A percentile compares a stretch with the other conserved stretches of the same genome.
Evolutionary conservation across 2,797 vertebrate species (phyloP).

Genomic region (Peromyscus melanophrys): DNA sequence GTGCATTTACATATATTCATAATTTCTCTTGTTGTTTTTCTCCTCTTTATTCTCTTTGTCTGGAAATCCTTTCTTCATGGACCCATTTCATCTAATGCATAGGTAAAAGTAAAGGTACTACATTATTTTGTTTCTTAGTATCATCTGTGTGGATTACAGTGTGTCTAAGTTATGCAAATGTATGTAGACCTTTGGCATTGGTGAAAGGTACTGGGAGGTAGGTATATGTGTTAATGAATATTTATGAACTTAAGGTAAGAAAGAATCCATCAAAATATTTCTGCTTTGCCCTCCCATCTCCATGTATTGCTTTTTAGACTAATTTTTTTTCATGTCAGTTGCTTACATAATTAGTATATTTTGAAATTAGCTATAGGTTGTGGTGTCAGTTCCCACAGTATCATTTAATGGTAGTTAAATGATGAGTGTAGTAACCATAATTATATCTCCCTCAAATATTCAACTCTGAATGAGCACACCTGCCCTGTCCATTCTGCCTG

Average conservation of each 20-base stretch:
- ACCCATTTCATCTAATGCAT: constrained; percentile 98
- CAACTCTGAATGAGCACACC: constrained; percentile 65
- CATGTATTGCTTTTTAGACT: constrained; percentile 67
- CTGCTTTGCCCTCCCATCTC: background rate
- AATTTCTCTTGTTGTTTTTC: constrained; percentile 96
- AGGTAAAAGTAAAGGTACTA: constrained; percentile 99
- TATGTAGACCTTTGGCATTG: constrained; percentile 84
- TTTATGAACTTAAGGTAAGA: constrained; percentile 88
- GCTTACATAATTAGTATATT: constrained; percentile 74
- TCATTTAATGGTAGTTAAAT: constrained; percentile 72
- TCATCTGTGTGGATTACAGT: constrained; percentile 85
- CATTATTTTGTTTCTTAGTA: constrained; percentile 90
- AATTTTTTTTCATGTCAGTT: constrained; percentile 64
- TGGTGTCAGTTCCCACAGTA: constrained; percentile 80
- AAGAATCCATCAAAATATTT: constrained; percentile 68
- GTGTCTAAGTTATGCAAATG: constrained; percentile 85
- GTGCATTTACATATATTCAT: constrained; percentile 91
- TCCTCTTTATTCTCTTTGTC: constrained; percentile 94
- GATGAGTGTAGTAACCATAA: constrained; percentile 59
- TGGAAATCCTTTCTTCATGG: constrained; percentile 99
- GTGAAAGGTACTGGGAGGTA: constrained; percentile 84
- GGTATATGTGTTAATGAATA: constrained; percentile 86
- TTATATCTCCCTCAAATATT: constrained; percentile 37
- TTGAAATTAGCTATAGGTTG: constrained; percentile 77
- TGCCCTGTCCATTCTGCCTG: constrained; percentile 67